phyloP scores from a whole-genome alignment of 2,113 vertebrate species.

The Suricata suricatta region DNA sequence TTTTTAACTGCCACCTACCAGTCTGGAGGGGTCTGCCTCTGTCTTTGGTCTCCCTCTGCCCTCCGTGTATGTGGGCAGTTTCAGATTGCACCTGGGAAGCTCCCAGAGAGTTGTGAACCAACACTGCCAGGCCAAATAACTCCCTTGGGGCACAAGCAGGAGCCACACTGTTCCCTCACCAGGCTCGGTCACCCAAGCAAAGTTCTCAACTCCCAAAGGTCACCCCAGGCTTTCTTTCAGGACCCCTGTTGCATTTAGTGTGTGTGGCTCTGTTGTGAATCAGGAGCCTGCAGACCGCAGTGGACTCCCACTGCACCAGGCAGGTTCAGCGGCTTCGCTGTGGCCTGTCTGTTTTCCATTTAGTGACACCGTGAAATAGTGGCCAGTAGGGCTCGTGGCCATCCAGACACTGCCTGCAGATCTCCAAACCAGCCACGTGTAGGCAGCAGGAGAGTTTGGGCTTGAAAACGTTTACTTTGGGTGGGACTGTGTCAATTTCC shows the following conservation, averaged over 20 bases:
- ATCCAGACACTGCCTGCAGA: too few species aligned
- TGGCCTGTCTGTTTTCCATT: not conserved
- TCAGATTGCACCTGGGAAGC: not conserved
- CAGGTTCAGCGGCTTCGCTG: too few species aligned
- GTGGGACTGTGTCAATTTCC: not conserved
- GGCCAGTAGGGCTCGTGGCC: not conserved
- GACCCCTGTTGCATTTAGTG: too few species aligned
- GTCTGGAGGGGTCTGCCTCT: not conserved
- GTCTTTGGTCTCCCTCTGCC: not conserved
- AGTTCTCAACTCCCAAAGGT: not conserved
- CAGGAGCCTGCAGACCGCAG: not conserved
- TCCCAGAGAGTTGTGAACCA: not conserved
- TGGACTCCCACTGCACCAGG: not conserved
- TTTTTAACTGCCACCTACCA: not conserved
- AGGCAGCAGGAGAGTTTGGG: not conserved
- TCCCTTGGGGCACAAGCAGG: not conserved
- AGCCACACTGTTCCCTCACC: accelerated
- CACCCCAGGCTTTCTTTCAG: not conserved
- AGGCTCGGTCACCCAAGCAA: not conserved
- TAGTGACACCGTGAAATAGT: not conserved
- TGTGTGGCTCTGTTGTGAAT: not conserved
- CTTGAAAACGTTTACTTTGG: not conserved
- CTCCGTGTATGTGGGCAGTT: not conserved
- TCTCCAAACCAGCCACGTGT: not conserved
- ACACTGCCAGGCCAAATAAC: not conserved